Conservation (phyloP, 2,113 vertebrate species). For the Stigmatopora argus region DNA sequence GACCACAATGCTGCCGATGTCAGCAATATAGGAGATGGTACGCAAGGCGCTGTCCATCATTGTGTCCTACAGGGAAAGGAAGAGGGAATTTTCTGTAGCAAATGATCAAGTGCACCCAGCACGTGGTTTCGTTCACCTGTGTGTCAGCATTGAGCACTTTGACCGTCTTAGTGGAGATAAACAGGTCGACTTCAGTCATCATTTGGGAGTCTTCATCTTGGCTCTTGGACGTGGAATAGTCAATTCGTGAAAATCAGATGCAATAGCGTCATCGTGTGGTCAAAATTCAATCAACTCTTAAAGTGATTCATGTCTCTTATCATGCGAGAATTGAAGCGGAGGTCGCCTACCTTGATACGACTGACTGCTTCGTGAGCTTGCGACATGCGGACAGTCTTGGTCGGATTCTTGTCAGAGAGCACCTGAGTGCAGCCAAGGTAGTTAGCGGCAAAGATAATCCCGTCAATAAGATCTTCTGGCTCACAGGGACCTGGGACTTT, state of each 20-base stretch:
- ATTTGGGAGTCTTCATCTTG: constrained; percentile 87
- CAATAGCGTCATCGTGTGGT: constrained; percentile 50
- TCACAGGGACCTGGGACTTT: constrained; percentile 96
- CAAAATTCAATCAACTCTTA: background rate
- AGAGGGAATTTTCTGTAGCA: background rate
- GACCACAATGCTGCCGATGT: constrained; percentile 95
- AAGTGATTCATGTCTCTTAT: background rate
- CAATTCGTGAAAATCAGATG: background rate
- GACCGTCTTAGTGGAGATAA: constrained; percentile 97
- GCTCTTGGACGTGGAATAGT: constrained; percentile 62
- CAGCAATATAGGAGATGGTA: constrained; percentile 96
- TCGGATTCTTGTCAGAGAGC: constrained; percentile 90
- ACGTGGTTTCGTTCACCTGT: constrained; percentile 73
- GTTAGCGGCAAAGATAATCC: constrained; percentile 98
- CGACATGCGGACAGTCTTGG: constrained; percentile 93
- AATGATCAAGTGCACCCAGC: background rate
- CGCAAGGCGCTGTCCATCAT: constrained; percentile 98
- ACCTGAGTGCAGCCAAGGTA: constrained; percentile 96
- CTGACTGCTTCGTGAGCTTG: constrained; percentile 96
- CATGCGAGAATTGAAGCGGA: background rate
- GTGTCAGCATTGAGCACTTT: constrained; percentile 98
- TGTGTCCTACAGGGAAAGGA: constrained; percentile 73
- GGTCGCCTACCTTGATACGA: constrained; percentile 83
- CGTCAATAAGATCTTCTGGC: constrained; percentile 96
- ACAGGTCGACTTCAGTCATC: constrained; percentile 92